Percentiles rank a stretch among this genome's conserved stretches.
Conservation (phyloP, 2,113 vertebrate genomes). For the Halichoeres trimaculatus region DNA sequence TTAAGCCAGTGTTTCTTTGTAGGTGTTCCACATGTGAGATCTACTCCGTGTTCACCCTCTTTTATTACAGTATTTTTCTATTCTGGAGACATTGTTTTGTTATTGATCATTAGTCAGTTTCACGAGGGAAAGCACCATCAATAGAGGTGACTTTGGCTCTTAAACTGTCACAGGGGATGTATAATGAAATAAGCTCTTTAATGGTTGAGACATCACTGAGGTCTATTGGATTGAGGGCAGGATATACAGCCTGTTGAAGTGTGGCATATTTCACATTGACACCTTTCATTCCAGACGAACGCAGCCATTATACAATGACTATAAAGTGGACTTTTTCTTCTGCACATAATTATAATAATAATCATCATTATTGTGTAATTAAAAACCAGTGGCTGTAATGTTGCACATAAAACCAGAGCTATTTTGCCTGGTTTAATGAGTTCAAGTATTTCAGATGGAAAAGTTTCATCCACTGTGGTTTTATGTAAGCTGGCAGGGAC, state of each 20-base stretch:
- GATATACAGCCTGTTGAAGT: slow-evolving; percentile 32
- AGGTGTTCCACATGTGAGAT: slow-evolving; percentile 51
- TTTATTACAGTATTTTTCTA: slow-evolving; percentile 53
- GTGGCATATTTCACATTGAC: slow-evolving; percentile 55
- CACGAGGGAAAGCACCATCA: slow-evolving; percentile 53
- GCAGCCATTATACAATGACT: slow-evolving; percentile 15
- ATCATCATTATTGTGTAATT: slow-evolving; percentile 47
- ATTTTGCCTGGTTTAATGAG: not conserved
- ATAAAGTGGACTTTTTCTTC: slow-evolving; percentile 39
- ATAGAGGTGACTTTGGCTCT: slow-evolving; percentile 71
- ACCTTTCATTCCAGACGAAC: slow-evolving; percentile 39
- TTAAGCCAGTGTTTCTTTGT: slow-evolving; percentile 47
- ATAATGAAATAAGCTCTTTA: slow-evolving; percentile 63
- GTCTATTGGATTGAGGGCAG: not conserved
- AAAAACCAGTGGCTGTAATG: slow-evolving; percentile 38
- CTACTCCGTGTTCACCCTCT: slow-evolving; percentile 19
- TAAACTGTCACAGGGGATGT: slow-evolving; percentile 57
- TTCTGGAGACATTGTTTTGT: slow-evolving; percentile 58
- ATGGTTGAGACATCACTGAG: slow-evolving; percentile 50
- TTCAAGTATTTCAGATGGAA: slow-evolving; percentile 29
- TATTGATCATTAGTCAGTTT: slow-evolving; percentile 69
- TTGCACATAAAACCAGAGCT: slow-evolving; percentile 39
- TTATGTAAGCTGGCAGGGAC: slow-evolving; percentile 5
- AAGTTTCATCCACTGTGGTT: slow-evolving; percentile 8
- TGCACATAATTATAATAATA: slow-evolving; percentile 24